Evolutionary conservation across 2,113 vertebrate species (phyloP), one percentile per base, ranked within the genome.

Genomic region (Ceuthmochares aereus): DNA sequence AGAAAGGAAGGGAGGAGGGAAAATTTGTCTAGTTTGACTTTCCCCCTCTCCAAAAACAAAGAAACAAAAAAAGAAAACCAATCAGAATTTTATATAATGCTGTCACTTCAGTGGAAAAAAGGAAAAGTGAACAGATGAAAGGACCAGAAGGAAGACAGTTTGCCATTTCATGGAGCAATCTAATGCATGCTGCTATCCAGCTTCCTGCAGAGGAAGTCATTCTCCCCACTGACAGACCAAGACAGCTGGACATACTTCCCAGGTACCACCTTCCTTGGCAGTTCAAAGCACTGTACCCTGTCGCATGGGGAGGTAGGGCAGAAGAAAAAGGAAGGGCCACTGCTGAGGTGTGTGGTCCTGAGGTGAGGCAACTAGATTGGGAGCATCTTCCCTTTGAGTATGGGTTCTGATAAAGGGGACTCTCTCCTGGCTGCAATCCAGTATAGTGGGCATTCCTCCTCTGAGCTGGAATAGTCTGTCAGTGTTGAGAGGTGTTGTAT

Each of bases 311-410:
- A 45, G 34, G 20, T 14, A 58, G 56, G 29, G 43, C 43, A 47
- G 49, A 80, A n/a, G 30, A 12, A 52, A 19, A 23, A 34, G 60
- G 34, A 43, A 32, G 7, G 15, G 19, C 16, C 22, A 10, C 27
- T 67, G 83, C 54, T 77, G 70, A 36, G 6, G 3, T 54, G 25
- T 47, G 43, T 19, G 30, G 15, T 29, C 55, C 63, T 81, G 9
- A 43, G 19, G 37, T 56, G 32, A 0, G 0, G 26, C 3, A 2
- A 10, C 52, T 74, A 11, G 5, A 9, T 32, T 37, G n/a, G 60
- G 20, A 82, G 6, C n/a, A 85, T 20, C 42, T 52, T 88, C 19
- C 14, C 49, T 86, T 83, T 34, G 14, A 51, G 12, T 22, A 6
- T 4, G 10, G 13, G 8, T 7, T 90, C 6, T 45, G 47, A 14